A percentile compares a stretch with the other conserved stretches of the same genome.
Evolutionary conservation across 92 coral and sea anemone genomes (phyloP).

Genomic region (Heteractis magnifica): DNA sequence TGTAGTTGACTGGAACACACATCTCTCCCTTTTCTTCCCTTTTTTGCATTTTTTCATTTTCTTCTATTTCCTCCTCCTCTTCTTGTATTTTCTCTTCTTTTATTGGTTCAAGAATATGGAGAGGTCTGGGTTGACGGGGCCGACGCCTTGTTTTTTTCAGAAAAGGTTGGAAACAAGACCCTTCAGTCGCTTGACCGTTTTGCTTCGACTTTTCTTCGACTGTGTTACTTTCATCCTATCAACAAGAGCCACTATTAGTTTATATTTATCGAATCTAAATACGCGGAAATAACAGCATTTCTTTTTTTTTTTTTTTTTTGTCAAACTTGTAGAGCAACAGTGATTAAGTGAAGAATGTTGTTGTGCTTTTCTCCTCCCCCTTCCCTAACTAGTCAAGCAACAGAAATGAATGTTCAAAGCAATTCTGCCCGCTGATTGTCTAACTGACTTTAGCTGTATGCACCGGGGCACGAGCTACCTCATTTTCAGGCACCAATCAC

Average conservation of each 20-base stretch:
- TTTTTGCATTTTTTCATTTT: background rate
- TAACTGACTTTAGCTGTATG: too few relatives aligned
- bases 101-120: conserved; percentile 16
- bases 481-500: too few relatives aligned
- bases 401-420: too few relatives aligned
- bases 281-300: too few relatives aligned
- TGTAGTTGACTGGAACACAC: background rate
- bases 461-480: too few relatives aligned
- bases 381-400: too few relatives aligned
- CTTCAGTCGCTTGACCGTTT: background rate
- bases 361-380: too few relatives aligned
- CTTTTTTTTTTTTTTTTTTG: too few relatives aligned
- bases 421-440: too few relatives aligned
- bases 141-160: conserved; percentile 22
- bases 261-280: too few relatives aligned
- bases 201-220: background rate
- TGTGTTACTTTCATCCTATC: background rate
- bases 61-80: background rate
- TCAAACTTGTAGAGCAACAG: too few relatives aligned
- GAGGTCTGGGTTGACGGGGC: conserved; percentile 17
- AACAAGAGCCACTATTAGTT: background rate
- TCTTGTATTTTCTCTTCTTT: conserved; percentile 8
- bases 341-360: too few relatives aligned
- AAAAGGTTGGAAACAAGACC: conserved; percentile 29
- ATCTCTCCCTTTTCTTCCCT: background rate